Base-by-base conservation (phyloP, 2,888 invertebrate genomes). In the Scaptomyza parva region DNA sequence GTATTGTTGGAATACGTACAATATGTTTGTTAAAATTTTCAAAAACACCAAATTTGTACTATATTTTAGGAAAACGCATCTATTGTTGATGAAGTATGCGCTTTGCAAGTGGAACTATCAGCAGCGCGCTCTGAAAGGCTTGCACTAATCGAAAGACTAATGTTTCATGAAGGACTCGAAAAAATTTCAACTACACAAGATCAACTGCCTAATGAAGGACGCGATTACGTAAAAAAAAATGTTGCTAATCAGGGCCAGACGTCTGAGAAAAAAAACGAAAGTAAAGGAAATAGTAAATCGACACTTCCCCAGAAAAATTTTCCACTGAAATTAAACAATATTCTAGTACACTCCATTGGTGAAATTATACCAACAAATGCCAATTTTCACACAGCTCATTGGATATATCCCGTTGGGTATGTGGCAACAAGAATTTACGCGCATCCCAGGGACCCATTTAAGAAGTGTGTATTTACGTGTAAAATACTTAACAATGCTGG, bases 41-140 rank as follows among this genome's bases (percentile, higher is more conserved):
- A n/a, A n/a, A n/a, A n/a, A n/a, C n/a, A n/a, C n/a, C n/a, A n/a
- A n/a, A n/a, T n/a, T n/a, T n/a, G n/a, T n/a, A n/a, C n/a, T n/a
- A n/a, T 18, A 3, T 58, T 69, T 30, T 20, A 96, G 96, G 96
- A 96, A 92, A 96, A 96, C 92, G 95, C 96, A 53, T 96, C 96
- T 5, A 91, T 97, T 2, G 97, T 97, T 91, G 98, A 98, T 92
- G 97, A 97, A 93, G 95, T 97, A 14, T 95, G 96, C 0, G 94
- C 95, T 90, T 94, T 96, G 70, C 97, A 98, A 92, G 95, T 96
- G 84, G 96, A 96, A 90, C 94, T 97, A 48, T 91, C 95, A 24
- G 93, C 95, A 53, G 95, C 96, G 0, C 96, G 96, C 88, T 97
- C 97, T 89, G 97, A 98, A 91, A 93, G 97, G 67, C 94, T 96